Evolutionary conservation across 1,140 invertebrate genomes (phyloP).

Genomic region (Drosophila kikkawai): DNA sequence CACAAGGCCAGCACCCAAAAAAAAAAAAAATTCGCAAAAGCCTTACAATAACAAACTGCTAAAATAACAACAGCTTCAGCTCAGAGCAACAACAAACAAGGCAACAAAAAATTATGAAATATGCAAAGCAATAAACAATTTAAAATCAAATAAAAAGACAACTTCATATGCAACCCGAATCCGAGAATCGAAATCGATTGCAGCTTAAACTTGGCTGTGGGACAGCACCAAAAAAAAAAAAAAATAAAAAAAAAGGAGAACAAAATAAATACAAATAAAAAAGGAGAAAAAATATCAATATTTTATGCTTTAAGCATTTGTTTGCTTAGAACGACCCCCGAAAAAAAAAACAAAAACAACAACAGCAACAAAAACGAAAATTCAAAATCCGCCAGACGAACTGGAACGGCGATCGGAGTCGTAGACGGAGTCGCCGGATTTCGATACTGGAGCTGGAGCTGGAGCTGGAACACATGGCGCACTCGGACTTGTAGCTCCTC

Average conservation of each 20-base stretch:
- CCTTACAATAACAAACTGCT: slow-evolving; percentile 42
- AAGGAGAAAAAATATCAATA: slow-evolving; percentile 67
- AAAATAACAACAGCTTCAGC: slow-evolving; percentile 36
- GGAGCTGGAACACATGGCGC: slow-evolving; percentile 27
- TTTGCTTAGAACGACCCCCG: slow-evolving; percentile 80
- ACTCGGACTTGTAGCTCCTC: slow-evolving; percentile 33
- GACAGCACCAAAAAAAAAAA: slow-evolving; percentile 38
- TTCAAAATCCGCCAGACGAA: slow-evolving; percentile 38
- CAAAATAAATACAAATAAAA: slow-evolving; percentile 43
- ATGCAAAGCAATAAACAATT: slow-evolving; percentile 83
- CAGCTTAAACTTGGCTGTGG: slow-evolving; percentile 50
- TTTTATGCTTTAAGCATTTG: slow-evolving; percentile 80
- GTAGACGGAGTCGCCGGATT: slow-evolving; percentile 26
- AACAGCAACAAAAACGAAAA: slow-evolving; percentile 6
- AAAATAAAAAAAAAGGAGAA: slow-evolving; percentile 33
- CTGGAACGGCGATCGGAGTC: slow-evolving; percentile 30
- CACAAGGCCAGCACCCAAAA: slow-evolving; percentile 31
- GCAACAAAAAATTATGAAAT: slow-evolving; percentile 73
- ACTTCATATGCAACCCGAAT: slow-evolving; percentile 71
- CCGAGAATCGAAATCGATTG: slow-evolving; percentile 60
- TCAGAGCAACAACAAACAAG: slow-evolving; percentile 11
- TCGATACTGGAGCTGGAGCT: slow-evolving; percentile 14
- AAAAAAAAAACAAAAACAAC: slow-evolving; percentile 40
- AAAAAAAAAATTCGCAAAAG: slow-evolving; percentile 10
- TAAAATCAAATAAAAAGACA: slow-evolving; percentile 82